Evolutionary conservation across 1,140 invertebrate genomes (phyloP).

Genomic region (Mizuhopecten yessoensis): DNA sequence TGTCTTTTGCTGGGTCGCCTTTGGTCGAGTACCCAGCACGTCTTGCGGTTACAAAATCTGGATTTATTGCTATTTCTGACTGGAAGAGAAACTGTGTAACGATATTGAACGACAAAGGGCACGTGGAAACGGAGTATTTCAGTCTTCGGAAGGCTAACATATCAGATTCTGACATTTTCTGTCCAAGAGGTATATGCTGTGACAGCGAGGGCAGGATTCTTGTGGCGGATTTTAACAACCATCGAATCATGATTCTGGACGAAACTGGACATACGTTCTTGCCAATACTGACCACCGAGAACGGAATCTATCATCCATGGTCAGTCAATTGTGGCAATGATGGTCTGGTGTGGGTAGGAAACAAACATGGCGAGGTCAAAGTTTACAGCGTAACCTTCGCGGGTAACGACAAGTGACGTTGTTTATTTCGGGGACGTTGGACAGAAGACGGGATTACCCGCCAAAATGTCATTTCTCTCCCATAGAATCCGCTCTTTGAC

Average conservation of each 20-base stretch:
- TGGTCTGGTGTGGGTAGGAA: constrained; percentile 57
- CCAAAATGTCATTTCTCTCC: too few species aligned
- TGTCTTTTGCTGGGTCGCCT: constrained; percentile 52
- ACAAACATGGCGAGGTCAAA: constrained; percentile 42
- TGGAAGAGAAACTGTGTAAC: constrained; percentile 63
- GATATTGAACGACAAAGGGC: constrained; percentile 53
- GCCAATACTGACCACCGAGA: constrained; percentile 37
- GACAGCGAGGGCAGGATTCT: constrained; percentile 43
- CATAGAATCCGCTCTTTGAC: too few species aligned
- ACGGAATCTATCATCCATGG: constrained; percentile 60
- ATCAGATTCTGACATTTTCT: background rate
- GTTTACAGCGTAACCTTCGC: background rate
- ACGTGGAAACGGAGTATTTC: constrained; percentile 55
- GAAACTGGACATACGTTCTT: constrained; percentile 46
- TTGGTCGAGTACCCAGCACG: constrained; percentile 61
- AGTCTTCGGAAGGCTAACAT: background rate
- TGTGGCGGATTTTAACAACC: constrained; percentile 58
- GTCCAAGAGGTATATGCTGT: constrained; percentile 60
- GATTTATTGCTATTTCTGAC: constrained; percentile 58
- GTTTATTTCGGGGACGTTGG: too few species aligned
- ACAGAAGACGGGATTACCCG: too few species aligned
- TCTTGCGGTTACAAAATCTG: constrained; percentile 46
- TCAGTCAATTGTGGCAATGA: constrained; percentile 49
- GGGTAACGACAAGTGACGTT: background rate
- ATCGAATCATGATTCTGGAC: constrained; percentile 52